Base-by-base conservation (phyloP, 2,888 invertebrate species). In the Amphipyra tragopoginis region DNA sequence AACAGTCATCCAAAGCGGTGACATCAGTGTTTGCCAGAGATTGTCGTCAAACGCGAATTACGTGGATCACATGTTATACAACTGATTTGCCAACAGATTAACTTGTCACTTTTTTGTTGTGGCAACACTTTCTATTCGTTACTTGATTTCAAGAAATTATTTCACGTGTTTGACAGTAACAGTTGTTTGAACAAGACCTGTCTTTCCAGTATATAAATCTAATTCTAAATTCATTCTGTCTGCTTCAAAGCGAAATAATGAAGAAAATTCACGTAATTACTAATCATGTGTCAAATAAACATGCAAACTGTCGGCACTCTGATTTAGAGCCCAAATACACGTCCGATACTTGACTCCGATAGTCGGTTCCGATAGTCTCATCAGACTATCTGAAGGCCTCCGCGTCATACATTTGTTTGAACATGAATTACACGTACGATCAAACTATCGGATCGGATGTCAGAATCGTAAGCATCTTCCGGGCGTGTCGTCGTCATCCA, bases 11-110 rank as follows among this genome's bases (percentile, higher is more conserved):
- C 60, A 36, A 62, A 69, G 66, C 72, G 77, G 74, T 86, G 86
- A 85, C 82, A 83, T 86, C 84, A 88, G 59, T 77, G 69, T 80
- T 81, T 75, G 70, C 59, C 42, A 62, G 70, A 71, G 69, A 73
- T 73, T 70, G 75, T 80, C 73, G 74, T 75, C 75, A 65, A 74
- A 77, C 77, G 72, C 68, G 64, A 71, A 75, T 81, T 75, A 78
- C 79, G 75, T 79, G 64, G 72, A 71, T 73, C 66, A 71, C 51
- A 68, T 77, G 68, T 82, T 80, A 82, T 77, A 78, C 76, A 82
- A 82, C 80, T 66, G 73, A 80, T 80, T 80, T 77, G 69, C 71
- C 53, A 77, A 72, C 65, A 72, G 72, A 81, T 80, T 81, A 76
- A 65, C 75, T 69, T 79, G 78, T 77, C 75, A 68, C 42, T 64